Conservation (phyloP, 2,888 invertebrate species). For the Spatulosminthurus flaviceps region DNA sequence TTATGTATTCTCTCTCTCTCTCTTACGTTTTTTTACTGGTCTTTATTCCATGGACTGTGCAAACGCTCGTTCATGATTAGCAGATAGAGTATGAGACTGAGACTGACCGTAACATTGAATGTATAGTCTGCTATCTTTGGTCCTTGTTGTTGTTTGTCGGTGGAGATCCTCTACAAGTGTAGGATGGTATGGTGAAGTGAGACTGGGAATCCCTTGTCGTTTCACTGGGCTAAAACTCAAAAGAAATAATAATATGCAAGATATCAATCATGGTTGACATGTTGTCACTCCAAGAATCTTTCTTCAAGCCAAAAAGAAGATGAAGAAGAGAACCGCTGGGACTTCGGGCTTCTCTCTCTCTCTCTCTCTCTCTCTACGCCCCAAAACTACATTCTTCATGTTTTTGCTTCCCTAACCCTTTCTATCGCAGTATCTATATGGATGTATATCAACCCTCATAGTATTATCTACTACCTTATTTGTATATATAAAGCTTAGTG, state of each 20-base stretch:
- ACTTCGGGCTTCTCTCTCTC: slow-evolving; percentile 21
- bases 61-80: neutral
- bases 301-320: slow-evolving; percentile 39
- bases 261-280: slow-evolving; percentile 62
- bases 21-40: neutral
- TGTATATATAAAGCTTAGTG: too few relatives aligned
- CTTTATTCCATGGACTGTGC: neutral
- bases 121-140: neutral
- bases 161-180: neutral
- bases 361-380: neutral
- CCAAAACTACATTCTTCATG: slow-evolving; percentile 41
- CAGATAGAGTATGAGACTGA: slow-evolving; percentile 23
- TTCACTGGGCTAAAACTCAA: slow-evolving; percentile 50
- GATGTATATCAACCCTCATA: neutral
- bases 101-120: slow-evolving; percentile 14
- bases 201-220: slow-evolving; percentile 32
- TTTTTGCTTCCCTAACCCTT: slow-evolving; percentile 28
- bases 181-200: neutral
- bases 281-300: slow-evolving; percentile 59
- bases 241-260: slow-evolving; percentile 62
- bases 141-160: slow-evolving; percentile 12
- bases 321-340: slow-evolving; percentile 47
- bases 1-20: slow-evolving; percentile 20
- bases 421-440: neutral
- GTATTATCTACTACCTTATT: too few relatives aligned